phyloP scores from a whole-genome alignment of 2,113 vertebrate genomes.

The Tympanuchus pallidicinctus region DNA sequence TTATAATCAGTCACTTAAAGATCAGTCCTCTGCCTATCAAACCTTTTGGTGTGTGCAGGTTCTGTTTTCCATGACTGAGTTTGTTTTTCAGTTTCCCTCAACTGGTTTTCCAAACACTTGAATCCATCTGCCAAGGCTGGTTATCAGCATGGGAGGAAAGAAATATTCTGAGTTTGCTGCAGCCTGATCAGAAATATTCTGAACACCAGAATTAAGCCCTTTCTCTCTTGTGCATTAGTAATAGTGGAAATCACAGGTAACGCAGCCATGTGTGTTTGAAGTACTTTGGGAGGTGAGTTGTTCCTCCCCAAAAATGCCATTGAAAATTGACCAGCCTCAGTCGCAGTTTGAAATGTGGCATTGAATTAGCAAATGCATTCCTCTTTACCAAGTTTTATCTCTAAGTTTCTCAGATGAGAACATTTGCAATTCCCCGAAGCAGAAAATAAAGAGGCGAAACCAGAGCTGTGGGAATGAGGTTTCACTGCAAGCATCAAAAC shows the following conservation, averaged over 20 bases:
- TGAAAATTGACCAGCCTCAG: background rate
- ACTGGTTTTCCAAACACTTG: background rate
- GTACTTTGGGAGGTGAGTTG: background rate
- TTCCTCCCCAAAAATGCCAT: background rate
- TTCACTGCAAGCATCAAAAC: background rate
- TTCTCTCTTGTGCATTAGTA: background rate
- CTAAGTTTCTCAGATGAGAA: background rate
- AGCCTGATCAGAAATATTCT: background rate
- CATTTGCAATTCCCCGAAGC: background rate
- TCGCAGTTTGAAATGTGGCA: background rate
- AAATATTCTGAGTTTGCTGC: background rate
- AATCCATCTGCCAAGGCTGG: background rate
- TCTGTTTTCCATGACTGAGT: background rate
- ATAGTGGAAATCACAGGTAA: background rate
- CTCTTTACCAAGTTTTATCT: background rate
- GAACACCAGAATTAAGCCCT: background rate
- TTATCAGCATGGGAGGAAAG: background rate
- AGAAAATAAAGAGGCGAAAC: background rate
- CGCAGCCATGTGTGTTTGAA: background rate
- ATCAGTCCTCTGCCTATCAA: background rate
- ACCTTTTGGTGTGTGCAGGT: fast-evolving
- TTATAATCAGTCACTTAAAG: background rate
- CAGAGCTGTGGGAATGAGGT: background rate
- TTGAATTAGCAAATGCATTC: background rate
- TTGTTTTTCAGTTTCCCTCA: background rate